Base-by-base conservation (phyloP, 1,140 invertebrate genomes). In the Episyrphus balteatus region DNA sequence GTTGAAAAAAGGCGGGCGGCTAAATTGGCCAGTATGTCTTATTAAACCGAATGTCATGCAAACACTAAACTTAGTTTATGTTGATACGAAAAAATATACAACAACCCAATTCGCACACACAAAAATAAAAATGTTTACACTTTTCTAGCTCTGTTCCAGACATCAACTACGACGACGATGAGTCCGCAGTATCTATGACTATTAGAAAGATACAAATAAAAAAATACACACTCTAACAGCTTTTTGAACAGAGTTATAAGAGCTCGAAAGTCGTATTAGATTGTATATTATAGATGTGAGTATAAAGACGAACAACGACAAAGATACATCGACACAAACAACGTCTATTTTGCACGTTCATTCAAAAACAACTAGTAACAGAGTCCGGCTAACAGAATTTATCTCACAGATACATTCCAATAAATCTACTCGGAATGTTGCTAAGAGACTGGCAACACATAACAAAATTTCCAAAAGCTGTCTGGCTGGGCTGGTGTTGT, bases 311-410 rank as follows among this genome's bases (percentile, higher is more conserved):
- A 41, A 41, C 17, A 11, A 19, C 55, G 49, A 51, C 52, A 48
- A 47, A 53, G 59, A 55, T 43, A 49, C 15, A 49, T 56, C 58
- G 49, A 43, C 51, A 48, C 51, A 3, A 8, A 3, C 3, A 26
- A 63, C 61, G 58, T 63, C 61, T 63, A 63, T 58, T 63, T 64
- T 59, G 59, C 59, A 61, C 61, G 61, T 64, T 61, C 57, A 59
- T 61, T 64, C 61, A 64, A 61, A 58, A 60, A 64, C 59, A 65
- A 65, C 49, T 50, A 50, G 56, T 26, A 26, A 26, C 21, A 26
- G 21, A 26, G 21, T 26, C 8, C 21, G 21, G 21, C 21, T 26
- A 26, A 26, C 21, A 26, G 21, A 26, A 26, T 26, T 26, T 26
- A 26, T 26, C 21, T 26, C 58, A 61, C 58, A 55, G 56, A 62